Base-by-base conservation (phyloP, 2,797 vertebrate genomes). In the Pseudochirops corinnae region DNA sequence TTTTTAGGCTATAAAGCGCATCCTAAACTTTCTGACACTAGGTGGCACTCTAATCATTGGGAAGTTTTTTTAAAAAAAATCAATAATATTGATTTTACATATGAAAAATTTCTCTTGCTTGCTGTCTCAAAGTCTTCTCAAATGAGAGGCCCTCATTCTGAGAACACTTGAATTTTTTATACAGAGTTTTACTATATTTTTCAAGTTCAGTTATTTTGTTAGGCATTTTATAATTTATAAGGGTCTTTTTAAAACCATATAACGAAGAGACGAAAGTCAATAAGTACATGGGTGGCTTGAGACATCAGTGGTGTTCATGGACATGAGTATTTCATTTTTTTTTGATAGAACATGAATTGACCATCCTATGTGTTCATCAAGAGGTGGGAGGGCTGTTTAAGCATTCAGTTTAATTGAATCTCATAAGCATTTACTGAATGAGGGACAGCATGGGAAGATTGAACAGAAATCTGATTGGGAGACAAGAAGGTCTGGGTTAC, bases 21-120 rank as follows among this genome's bases (percentile, higher is more conserved):
- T 3, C 56, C 56, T 87, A 93, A 29, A 58, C 28, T 46, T 4
- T 10, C 96, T 10, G 55, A 97, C 98, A 98, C 98, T 98, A 99
- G 98, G 96, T 98, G 98, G 96, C 97, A 94, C 50, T 97, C 96
- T 93, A 97, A 95, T 91, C 97, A 96, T 90, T n/a, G 26, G 95
- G 53, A 56, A 97, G 96, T 39, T 91, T 97, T 90, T 94, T 53
- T 10, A 46, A 46, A 46, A 46, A 46, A 60, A 87, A 6, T 56
- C 55, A 92, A 28, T 94, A 58, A 1, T 90, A 93, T 91, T 13
- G 93, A 92, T 91, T 92, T 94, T 92, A 57, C 52, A 1, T 92
- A 91, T 95, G 95, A 95, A 97, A 96, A 96, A 95, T 12, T 60
- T 90, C 55, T 96, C 55, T 91, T 92, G 93, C 4, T 94, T 97